A percentile compares a stretch with the other conserved stretches of the same genome.
Conservation (phyloP, 2,888 invertebrate species). For the Blastobasis lacticolella region DNA sequence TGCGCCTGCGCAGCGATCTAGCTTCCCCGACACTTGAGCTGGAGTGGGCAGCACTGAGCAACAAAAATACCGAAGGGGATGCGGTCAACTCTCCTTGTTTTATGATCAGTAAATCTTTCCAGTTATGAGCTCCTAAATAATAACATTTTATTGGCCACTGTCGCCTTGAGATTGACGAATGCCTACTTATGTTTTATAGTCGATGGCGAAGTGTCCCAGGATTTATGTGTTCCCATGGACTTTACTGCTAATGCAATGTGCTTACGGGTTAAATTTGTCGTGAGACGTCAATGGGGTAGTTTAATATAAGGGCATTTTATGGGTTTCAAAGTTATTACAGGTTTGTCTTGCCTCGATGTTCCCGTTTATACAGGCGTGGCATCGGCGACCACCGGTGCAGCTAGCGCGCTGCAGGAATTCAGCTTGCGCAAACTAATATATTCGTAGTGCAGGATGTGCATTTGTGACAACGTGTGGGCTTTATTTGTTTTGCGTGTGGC, state of each 20-base stretch:
- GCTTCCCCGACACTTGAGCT: conserved; percentile 36
- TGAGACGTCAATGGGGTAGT: not conserved
- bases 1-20: conserved; percentile 32
- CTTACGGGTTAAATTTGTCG: conserved; percentile 21
- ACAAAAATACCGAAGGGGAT: conserved; percentile 34
- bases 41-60: conserved; percentile 34
- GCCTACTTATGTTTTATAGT: conserved; percentile 53
- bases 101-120: conserved; percentile 62
- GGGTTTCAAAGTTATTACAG: no score
- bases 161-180: conserved; percentile 56
- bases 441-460: conserved; percentile 8
- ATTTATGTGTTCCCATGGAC: conserved; percentile 52
- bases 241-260: conserved; percentile 58
- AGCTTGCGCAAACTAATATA: conserved; percentile 16
- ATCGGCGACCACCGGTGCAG: conserved; percentile 21
- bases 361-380: no score
- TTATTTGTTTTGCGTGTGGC: conserved; percentile 34
- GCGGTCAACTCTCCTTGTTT: conserved; percentile 50
- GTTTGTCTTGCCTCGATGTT: no score
- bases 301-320: no score
- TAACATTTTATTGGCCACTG: conserved; percentile 62
- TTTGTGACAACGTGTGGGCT: conserved; percentile 22
- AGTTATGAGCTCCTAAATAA: conserved; percentile 70
- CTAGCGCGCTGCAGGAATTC: conserved; percentile 23
- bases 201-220: conserved; percentile 42